phyloP scores from a whole-genome alignment of 2,797 vertebrate species.

The Chanos chanos region DNA sequence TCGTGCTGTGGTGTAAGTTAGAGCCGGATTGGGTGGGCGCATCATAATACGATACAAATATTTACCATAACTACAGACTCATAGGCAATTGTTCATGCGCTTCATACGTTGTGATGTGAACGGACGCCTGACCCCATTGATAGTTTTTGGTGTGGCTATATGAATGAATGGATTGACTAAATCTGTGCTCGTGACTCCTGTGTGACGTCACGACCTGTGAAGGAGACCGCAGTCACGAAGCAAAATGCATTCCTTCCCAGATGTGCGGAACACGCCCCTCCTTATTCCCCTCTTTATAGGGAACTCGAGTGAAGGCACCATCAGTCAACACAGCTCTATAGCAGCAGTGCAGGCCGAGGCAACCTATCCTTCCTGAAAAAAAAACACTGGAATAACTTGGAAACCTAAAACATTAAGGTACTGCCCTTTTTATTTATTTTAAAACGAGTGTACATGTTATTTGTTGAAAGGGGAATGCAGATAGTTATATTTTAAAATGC shows the following conservation, averaged over 20 bases:
- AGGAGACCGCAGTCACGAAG: constrained; percentile 55
- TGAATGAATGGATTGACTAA: constrained; percentile 56
- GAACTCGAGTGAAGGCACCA: constrained; percentile 29
- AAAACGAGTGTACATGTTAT: too few species aligned
- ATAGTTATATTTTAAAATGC: too few species aligned
- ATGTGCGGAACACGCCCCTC: constrained; percentile 45
- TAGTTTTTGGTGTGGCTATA: constrained; percentile 36
- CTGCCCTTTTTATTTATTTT: background rate
- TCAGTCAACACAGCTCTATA: constrained; percentile 39
- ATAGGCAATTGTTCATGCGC: background rate
- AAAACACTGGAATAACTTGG: constrained; percentile 40
- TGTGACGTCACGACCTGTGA: constrained; percentile 61
- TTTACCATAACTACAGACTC: too few species aligned
- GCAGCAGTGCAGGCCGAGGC: constrained; percentile 14
- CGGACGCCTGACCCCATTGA: constrained; percentile 2
- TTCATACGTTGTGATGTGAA: background rate
- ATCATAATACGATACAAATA: too few species aligned
- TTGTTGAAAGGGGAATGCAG: too few species aligned
- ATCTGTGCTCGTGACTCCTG: constrained; percentile 43
- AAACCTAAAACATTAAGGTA: too few species aligned
- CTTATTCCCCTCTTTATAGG: constrained; percentile 54
- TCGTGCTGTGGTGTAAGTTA: too few species aligned
- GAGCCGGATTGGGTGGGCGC: too few species aligned
- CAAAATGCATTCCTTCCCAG: constrained; percentile 35
- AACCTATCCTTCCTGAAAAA: constrained; percentile 42